Percentiles rank a stretch among this genome's conserved stretches.
Conservation (phyloP, 2,113 vertebrate species). For the Petroica traversi region DNA sequence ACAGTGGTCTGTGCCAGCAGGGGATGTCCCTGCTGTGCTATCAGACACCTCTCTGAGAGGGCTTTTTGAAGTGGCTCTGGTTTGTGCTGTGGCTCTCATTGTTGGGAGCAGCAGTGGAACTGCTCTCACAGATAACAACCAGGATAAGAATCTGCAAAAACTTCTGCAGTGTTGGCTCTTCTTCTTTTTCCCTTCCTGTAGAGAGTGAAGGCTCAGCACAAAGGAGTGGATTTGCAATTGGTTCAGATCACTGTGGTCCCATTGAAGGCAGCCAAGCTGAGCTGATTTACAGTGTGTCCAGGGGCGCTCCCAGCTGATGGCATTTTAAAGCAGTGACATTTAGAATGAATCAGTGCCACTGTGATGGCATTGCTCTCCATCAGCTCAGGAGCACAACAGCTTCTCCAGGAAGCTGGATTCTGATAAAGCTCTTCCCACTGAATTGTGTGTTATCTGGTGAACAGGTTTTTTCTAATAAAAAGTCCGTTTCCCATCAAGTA, state of each 20-base stretch:
- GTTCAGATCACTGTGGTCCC: background rate
- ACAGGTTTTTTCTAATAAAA: background rate
- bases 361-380: background rate
- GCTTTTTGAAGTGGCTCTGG: background rate
- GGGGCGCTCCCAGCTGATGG: background rate
- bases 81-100: background rate
- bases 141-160: background rate
- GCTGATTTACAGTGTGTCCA: constrained; percentile 15
- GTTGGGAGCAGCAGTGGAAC: background rate
- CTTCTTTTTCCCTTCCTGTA: background rate
- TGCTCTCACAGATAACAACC: background rate
- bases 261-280: background rate
- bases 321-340: constrained; percentile 47
- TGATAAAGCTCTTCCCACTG: background rate
- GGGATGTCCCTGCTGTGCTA: background rate
- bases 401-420: background rate
- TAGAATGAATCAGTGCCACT: constrained; percentile 20
- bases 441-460: background rate
- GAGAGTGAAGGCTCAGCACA: background rate
- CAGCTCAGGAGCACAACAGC: background rate
- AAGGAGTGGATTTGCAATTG: background rate
- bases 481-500: background rate
- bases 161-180: background rate
- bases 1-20: background rate
- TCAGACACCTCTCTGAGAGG: background rate